Evolutionary conservation across 2,888 invertebrate species (phyloP).

Genomic region (Tridacna crocea): DNA sequence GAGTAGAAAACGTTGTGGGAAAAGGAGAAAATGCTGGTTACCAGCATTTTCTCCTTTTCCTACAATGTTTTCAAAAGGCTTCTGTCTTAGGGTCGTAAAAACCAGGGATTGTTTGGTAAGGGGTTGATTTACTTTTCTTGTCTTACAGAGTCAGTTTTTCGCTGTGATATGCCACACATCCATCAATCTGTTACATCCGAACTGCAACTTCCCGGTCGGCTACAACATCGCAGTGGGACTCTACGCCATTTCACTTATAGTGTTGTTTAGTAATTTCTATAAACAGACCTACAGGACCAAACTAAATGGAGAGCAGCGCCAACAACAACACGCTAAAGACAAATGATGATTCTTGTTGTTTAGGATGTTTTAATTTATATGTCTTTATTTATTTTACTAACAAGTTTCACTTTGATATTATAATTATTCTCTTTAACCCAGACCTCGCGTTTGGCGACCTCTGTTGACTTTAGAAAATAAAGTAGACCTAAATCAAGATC

Average conservation of each 20-base stretch:
- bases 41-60: too few species aligned
- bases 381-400: background rate
- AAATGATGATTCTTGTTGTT: background rate
- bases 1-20: too few species aligned
- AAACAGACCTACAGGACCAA: slow-evolving; percentile 89
- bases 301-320: background rate
- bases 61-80: too few species aligned
- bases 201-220: slow-evolving; percentile 74
- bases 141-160: slow-evolving; percentile 80
- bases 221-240: slow-evolving; percentile 84
- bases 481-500: too few species aligned
- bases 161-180: slow-evolving; percentile 79
- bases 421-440: too few species aligned
- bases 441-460: too few species aligned
- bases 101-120: too few species aligned
- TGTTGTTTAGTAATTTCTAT: slow-evolving; percentile 97
- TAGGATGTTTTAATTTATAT: background rate
- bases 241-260: slow-evolving; percentile 97
- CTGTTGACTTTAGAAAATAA: too few species aligned
- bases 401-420: background rate
- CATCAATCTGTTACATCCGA: slow-evolving; percentile 56
- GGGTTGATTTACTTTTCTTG: background rate
- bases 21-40: too few species aligned
- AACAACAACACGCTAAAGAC: background rate
- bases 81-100: too few species aligned